Conservation (phyloP, 2,888 invertebrate species). For the Rhaphigaster nebulosa region DNA sequence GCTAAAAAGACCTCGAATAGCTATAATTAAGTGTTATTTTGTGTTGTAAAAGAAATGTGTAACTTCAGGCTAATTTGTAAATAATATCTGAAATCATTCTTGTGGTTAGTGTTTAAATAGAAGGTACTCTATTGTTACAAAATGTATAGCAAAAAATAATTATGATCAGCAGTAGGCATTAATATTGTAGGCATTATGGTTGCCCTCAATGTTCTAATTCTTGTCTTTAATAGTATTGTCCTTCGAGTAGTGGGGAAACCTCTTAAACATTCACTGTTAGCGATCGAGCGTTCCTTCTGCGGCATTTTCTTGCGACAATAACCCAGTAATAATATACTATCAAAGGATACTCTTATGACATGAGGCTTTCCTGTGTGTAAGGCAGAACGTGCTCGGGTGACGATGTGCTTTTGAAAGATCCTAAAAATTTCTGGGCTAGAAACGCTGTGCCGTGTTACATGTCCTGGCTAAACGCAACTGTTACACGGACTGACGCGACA, state of each 20-base stretch:
- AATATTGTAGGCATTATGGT: not conserved
- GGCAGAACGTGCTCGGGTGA: not conserved
- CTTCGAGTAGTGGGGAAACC: not conserved
- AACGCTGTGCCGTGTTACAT: not conserved
- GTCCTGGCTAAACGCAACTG: not conserved
- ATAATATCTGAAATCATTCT: not conserved
- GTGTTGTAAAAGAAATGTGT: not conserved
- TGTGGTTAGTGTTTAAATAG: not conserved
- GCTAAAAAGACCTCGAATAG: too few species aligned
- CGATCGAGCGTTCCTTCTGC: not conserved
- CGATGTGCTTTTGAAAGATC: not conserved
- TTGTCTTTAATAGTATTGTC: not conserved
- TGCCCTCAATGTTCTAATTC: not conserved
- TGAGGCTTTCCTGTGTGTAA: conserved; percentile 25
- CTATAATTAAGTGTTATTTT: too few species aligned
- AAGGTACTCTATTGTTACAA: not conserved
- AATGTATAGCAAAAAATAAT: not conserved
- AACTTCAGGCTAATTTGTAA: not conserved
- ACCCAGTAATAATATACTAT: conserved; percentile 8
- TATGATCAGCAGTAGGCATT: not conserved
- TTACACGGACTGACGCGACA: conserved; percentile 37
- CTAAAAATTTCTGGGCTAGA: conserved; percentile 7
- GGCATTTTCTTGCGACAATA: conserved; percentile 10
- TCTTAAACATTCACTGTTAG: not conserved
- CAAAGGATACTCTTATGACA: conserved; percentile 43